phyloP scores from a whole-genome alignment of 2,888 invertebrate species.

The Thymelicus lineola region DNA sequence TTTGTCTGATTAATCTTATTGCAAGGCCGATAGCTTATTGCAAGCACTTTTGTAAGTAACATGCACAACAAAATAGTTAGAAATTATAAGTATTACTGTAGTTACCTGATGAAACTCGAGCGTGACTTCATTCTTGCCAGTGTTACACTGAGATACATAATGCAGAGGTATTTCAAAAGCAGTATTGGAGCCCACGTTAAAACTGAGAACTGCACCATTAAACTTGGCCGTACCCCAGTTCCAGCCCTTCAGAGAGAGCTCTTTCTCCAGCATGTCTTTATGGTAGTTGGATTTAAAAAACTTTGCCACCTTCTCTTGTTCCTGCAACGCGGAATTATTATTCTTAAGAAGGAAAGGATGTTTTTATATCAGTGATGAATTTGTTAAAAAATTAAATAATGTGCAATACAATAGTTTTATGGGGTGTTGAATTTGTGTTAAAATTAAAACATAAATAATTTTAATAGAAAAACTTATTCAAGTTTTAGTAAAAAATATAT shows the following conservation, averaged over 20 bases:
- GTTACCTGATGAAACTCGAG: slow-evolving; percentile 98
- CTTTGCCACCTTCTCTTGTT: slow-evolving; percentile 96
- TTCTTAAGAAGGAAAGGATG: no score
- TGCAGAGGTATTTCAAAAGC: slow-evolving; percentile 98
- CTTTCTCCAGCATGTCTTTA: slow-evolving; percentile 95
- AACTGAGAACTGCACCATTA: slow-evolving; percentile 93
- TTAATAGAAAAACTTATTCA: no score
- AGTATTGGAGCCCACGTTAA: slow-evolving; percentile 92
- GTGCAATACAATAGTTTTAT: no score
- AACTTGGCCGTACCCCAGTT: slow-evolving; percentile 99
- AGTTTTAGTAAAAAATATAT: no score
- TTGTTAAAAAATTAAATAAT: slow-evolving; percentile 45
- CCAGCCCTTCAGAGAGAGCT: slow-evolving; percentile 98
- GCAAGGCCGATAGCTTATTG: no score
- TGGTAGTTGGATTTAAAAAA: slow-evolving; percentile 94
- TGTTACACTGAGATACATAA: slow-evolving; percentile 97
- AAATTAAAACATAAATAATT: no score
- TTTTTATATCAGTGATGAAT: no score
- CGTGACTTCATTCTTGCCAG: slow-evolving; percentile 99
- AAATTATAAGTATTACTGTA: background rate
- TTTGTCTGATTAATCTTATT: no score
- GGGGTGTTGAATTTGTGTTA: no score
- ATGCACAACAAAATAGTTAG: no score
- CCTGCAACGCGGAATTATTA: slow-evolving; percentile 75
- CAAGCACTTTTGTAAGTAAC: no score